Evolutionary conservation across 2,113 vertebrate genomes (phyloP).

Genomic region (Dicentrarchus labrax): DNA sequence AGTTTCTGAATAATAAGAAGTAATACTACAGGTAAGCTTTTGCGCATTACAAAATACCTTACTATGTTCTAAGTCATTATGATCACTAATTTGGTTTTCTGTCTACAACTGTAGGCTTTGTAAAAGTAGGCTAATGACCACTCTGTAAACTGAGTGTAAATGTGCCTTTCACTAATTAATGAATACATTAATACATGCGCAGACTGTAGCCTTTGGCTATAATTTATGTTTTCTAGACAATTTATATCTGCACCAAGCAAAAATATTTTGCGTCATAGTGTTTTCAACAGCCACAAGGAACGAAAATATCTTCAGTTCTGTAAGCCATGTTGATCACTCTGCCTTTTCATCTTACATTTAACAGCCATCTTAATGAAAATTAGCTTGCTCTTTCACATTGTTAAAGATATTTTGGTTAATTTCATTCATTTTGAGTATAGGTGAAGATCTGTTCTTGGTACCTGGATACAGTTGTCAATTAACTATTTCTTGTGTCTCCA

Average conservation of each 20-base stretch:
- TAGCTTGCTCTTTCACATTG: neutral
- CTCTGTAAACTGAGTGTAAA: neutral
- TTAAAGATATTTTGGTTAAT: neutral
- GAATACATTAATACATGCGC: neutral
- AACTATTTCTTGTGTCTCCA: too few relatives aligned
- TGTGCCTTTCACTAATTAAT: neutral
- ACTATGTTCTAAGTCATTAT: neutral
- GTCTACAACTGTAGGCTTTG: conserved; percentile 1
- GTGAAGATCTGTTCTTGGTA: neutral
- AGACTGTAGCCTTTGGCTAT: neutral
- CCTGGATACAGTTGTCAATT: neutral
- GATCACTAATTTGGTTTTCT: conserved; percentile 3
- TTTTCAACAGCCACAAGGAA: conserved; percentile 8
- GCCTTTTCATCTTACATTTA: neutral
- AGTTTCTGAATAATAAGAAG: neutral
- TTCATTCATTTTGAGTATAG: neutral
- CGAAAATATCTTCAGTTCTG: neutral
- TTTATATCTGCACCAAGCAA: neutral
- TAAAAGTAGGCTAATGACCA: neutral
- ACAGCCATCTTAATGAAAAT: neutral
- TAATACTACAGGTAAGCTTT: neutral
- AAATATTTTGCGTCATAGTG: neutral
- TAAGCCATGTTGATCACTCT: neutral
- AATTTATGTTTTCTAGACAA: conserved; percentile 7
- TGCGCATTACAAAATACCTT: neutral